A percentile compares a stretch with the other conserved stretches of the same genome.
Conservation (phyloP, 2,113 vertebrate genomes). For the Protobothrops mucrosquamatus region DNA sequence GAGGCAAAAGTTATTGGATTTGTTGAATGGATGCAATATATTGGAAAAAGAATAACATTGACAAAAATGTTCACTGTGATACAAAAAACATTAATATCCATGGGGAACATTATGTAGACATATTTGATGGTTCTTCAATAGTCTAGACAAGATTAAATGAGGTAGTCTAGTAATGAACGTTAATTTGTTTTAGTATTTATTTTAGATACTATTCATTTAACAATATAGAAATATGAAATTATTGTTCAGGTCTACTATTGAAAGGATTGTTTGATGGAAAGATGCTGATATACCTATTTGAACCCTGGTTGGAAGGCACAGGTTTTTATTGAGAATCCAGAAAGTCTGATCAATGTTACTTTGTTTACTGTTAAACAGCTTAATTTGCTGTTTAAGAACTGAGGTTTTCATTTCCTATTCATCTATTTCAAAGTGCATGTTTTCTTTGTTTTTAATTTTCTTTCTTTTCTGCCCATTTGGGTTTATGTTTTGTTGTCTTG, state of each 20-base stretch:
- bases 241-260: background rate
- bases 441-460: background rate
- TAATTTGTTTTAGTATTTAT: background rate
- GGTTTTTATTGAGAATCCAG: background rate
- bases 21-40: conserved; percentile 45
- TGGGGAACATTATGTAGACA: background rate
- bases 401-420: background rate
- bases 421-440: background rate
- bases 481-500: background rate
- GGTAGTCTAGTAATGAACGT: background rate
- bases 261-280: background rate
- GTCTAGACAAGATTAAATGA: background rate
- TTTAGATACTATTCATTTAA: background rate
- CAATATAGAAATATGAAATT: background rate
- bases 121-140: background rate
- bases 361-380: background rate
- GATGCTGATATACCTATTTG: background rate
- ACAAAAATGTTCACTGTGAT: conserved; percentile 19
- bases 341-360: background rate
- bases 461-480: background rate
- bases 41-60: conserved; percentile 33
- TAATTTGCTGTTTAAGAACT: background rate
- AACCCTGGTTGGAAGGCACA: background rate
- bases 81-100: conserved; percentile 25
- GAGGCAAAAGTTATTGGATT: conserved; percentile 43